Conservation (phyloP, 2,113 vertebrate species). For the Lucifuga dentata region DNA sequence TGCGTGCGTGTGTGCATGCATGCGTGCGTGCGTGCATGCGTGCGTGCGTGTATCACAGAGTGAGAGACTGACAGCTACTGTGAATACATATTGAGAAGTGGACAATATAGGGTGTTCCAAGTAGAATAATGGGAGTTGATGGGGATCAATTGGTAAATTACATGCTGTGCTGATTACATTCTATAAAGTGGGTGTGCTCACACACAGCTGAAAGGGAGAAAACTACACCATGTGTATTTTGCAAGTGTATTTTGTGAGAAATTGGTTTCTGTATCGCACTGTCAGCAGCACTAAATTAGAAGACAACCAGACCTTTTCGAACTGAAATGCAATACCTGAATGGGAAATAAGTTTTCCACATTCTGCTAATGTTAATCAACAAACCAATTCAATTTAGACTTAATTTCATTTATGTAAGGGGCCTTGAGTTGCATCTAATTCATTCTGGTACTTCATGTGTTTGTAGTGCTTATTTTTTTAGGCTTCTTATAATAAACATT, state of each 20-base stretch:
- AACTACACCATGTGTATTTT: background rate
- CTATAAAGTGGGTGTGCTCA: constrained; percentile 47
- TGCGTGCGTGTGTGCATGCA: background rate
- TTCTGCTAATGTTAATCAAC: constrained; percentile 42
- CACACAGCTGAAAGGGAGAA: constrained; percentile 32
- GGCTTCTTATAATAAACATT: constrained; percentile 3
- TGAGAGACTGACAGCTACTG: constrained; percentile 2
- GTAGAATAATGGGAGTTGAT: constrained; percentile 64
- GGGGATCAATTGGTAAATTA: constrained; percentile 78
- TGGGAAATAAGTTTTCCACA: constrained; percentile 39
- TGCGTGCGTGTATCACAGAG: constrained; percentile 11
- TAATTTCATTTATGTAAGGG: constrained; percentile 34
- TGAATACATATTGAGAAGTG: constrained; percentile 23
- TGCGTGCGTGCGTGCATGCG: background rate
- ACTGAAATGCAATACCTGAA: constrained; percentile 45
- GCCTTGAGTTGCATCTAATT: constrained; percentile 26
- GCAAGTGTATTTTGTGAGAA: constrained; percentile 27
- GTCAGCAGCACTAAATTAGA: constrained; percentile 46
- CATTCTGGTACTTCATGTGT: background rate
- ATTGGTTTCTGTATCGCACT: constrained; percentile 29
- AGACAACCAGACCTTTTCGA: constrained; percentile 26
- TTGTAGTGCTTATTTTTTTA: background rate
- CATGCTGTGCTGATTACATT: constrained; percentile 70
- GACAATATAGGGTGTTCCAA: constrained; percentile 25
- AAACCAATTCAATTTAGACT: constrained; percentile 33